Percentiles rank a stretch among this genome's conserved stretches.
Evolutionary conservation across 2,113 vertebrate species (phyloP).

Genomic region (Serinus canaria): DNA sequence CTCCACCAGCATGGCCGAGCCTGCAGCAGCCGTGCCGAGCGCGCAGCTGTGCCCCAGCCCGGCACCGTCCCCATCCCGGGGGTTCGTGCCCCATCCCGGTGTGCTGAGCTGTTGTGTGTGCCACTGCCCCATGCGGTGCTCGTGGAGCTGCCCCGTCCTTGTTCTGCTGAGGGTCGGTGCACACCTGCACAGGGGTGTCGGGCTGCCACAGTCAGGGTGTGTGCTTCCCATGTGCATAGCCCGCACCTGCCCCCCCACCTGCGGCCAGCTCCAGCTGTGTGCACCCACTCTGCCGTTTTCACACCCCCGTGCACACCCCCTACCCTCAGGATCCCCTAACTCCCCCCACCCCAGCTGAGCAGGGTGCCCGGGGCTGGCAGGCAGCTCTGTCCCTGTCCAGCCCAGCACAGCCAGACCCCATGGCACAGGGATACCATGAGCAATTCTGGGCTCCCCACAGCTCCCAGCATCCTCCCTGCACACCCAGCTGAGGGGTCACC

Average conservation of each 20-base stretch:
- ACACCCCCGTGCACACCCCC: no score
- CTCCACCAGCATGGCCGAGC: not conserved
- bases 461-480: not conserved
- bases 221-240: fast-evolving
- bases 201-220: no score
- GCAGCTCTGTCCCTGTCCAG: not conserved
- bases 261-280: not conserved
- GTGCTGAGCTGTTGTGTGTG: fast-evolving
- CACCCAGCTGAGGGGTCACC: not conserved
- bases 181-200: not conserved
- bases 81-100: fast-evolving
- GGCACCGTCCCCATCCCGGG: not conserved
- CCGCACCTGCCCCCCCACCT: no score
- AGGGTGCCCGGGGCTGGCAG: fast-evolving
- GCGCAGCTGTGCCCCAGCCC: not conserved
- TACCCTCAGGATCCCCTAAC: not conserved
- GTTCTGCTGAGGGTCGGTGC: not conserved
- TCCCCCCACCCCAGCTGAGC: not conserved
- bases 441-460: not conserved
- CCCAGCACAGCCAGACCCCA: no score
- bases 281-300: not conserved
- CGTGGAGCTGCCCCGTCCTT: not conserved
- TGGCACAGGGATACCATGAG: fast-evolving
- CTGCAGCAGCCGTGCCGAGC: not conserved
- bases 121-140: fast-evolving